A percentile compares a stretch with the other conserved stretches of the same genome.
phyloP scores from a whole-genome alignment of 2,888 invertebrate genomes.

The Electrophaes corylata region DNA sequence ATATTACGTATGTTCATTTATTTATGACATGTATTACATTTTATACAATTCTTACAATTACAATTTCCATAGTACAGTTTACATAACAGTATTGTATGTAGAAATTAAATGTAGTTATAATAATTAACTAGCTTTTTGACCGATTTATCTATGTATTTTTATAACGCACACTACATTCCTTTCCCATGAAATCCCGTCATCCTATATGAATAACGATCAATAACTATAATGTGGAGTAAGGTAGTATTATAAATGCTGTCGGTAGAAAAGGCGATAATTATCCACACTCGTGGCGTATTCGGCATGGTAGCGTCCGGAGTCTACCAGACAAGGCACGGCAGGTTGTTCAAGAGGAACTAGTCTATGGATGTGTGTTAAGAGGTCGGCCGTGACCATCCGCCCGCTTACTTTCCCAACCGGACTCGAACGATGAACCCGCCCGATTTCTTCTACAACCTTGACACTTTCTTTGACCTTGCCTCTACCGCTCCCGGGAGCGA shows the following conservation, averaged over 20 bases:
- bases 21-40: constrained; percentile 52
- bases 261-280: constrained; percentile 46
- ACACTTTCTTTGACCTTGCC: constrained; percentile 82
- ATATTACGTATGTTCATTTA: constrained; percentile 55
- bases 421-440: constrained; percentile 73
- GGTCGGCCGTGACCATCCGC: constrained; percentile 67
- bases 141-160: constrained; percentile 76
- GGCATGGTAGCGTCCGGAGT: constrained; percentile 42
- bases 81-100: constrained; percentile 63
- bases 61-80: constrained; percentile 53
- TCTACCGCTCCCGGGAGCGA: constrained; percentile 56
- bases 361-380: constrained; percentile 77
- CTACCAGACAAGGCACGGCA: constrained; percentile 46
- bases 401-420: constrained; percentile 78
- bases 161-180: constrained; percentile 72
- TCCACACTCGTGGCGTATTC: constrained; percentile 32
- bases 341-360: constrained; percentile 67
- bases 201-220: constrained; percentile 42
- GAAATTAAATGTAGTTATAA: constrained; percentile 62
- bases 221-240: constrained; percentile 30
- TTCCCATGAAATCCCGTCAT: constrained; percentile 46
- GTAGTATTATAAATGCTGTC: constrained; percentile 47
- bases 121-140: constrained; percentile 80
- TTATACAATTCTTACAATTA: constrained; percentile 53
- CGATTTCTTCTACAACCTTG: constrained; percentile 82